Evolutionary conservation across 1,140 invertebrate species (phyloP), one percentile per base, ranked within the genome.

Genomic region (Aphidius ervi): DNA sequence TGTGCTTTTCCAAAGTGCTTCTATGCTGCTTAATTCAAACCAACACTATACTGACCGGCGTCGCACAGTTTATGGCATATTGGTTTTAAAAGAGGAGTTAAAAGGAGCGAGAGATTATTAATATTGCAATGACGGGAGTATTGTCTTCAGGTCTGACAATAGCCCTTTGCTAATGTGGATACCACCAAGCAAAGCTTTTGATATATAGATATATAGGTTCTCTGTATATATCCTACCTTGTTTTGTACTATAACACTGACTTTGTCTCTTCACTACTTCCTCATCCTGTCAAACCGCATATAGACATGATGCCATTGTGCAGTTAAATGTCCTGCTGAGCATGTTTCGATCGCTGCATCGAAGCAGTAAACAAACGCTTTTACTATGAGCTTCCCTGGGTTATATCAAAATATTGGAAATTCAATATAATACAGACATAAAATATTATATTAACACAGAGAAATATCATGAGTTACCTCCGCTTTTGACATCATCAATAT

Each of bases 111-210:
- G 23, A 31, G 61, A 65, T 67, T 67, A 67, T 67, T 69, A 68
- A 67, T 71, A 68, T 65, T 61, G 62, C 63, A 61, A 58, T 59
- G 63, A 46, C 61, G 50, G 46, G 58, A 56, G 55, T 55, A 65
- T 70, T 70, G 65, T 67, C 59, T 58, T 49, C 23, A 37, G 9
- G 31, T 46, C 40, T 65, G 48, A 71, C 70, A 70, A 71, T 70
- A 56, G 59, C 57, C 55, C 45, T 54, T 45, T 61, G 66, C 62
- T 70, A 70, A 72, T 69, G 23, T 31, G 67, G 65, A 56, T 55
- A 53, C 52, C 47, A 47, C 52, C 54, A 46, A 58, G 60, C 45
- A 52, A 62, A 56, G 52, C 48, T 50, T 31, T 58, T 16, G 43
- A 47, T 31, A 43, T 16, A 58, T 42, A 56, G 39, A 16, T 56